Evolutionary conservation across 2,888 invertebrate species (phyloP).

Genomic region (Synanthedon myopaeformis): DNA sequence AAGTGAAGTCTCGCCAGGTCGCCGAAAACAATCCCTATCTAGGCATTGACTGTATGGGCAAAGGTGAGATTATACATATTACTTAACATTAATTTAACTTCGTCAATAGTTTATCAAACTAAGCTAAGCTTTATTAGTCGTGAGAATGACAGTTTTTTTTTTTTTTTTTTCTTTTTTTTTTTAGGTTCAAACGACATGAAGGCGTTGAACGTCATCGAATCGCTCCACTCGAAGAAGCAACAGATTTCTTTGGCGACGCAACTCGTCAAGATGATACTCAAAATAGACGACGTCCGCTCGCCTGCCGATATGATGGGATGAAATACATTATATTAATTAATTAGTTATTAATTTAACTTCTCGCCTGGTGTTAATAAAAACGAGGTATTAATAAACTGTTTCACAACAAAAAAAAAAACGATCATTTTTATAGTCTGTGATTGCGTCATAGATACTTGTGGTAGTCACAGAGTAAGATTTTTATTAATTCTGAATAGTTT

Average conservation of each 20-base stretch:
- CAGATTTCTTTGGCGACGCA: slow-evolving; percentile 97
- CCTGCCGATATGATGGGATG: slow-evolving; percentile 62
- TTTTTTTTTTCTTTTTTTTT: slow-evolving; percentile 4
- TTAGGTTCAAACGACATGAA: slow-evolving; percentile 86
- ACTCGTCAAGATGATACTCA: slow-evolving; percentile 98
- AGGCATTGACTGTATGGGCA: slow-evolving; percentile 95
- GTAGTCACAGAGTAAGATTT: too few relatives aligned
- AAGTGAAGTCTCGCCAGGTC: slow-evolving; percentile 90
- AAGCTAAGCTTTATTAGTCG: too few relatives aligned
- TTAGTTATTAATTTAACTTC: neutral
- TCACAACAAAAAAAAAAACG: too few relatives aligned
- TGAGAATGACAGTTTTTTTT: too few relatives aligned
- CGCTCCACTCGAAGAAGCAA: slow-evolving; percentile 96
- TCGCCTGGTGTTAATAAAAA: too few relatives aligned
- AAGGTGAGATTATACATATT: slow-evolving; percentile 61
- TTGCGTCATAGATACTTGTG: too few relatives aligned
- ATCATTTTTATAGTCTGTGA: too few relatives aligned
- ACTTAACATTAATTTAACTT: too few relatives aligned
- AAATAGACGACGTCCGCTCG: slow-evolving; percentile 95
- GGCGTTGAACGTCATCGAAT: slow-evolving; percentile 94
- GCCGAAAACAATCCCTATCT: slow-evolving; percentile 85
- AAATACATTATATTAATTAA: slow-evolving; percentile 1
- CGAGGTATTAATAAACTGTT: too few relatives aligned
- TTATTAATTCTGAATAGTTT: too few relatives aligned
- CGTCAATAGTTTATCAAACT: too few relatives aligned